A percentile compares a stretch with the other conserved stretches of the same genome.
Evolutionary conservation across 2,888 invertebrate species (phyloP).

Genomic region (Lithodes maja): DNA sequence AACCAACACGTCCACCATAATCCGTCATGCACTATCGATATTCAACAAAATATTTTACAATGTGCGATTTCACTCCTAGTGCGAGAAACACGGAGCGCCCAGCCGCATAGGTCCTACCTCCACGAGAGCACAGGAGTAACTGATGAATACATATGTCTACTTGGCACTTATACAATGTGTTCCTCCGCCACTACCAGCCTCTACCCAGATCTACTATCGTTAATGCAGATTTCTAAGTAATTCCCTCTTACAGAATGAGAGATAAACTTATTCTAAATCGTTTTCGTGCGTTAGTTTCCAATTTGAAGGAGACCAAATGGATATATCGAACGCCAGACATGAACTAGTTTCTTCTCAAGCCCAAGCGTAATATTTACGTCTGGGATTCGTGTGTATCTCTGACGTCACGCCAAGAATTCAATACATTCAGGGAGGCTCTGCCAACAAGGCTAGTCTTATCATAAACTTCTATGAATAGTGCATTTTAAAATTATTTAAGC

Average conservation of each 20-base stretch:
- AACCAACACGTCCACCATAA: constrained; percentile 39
- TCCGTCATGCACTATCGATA: constrained; percentile 32
- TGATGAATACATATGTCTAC: constrained; percentile 38
- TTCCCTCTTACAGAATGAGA: background rate
- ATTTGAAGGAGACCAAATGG: no score
- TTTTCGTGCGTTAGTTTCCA: background rate
- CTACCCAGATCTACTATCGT: background rate
- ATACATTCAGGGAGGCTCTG: constrained; percentile 50
- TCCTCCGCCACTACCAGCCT: constrained; percentile 55
- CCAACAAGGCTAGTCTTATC: constrained; percentile 45
- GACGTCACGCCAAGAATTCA: constrained; percentile 62
- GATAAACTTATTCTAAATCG: background rate
- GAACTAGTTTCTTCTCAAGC: constrained; percentile 38
- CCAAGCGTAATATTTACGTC: constrained; percentile 62
- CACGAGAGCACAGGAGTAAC: constrained; percentile 45
- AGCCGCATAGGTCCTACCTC: constrained; percentile 33
- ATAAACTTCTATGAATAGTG: background rate
- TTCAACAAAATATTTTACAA: background rate
- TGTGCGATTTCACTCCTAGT: background rate
- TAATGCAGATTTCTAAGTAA: background rate
- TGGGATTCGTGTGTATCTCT: constrained; percentile 47
- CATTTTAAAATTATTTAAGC: background rate
- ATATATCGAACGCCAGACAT: constrained; percentile 25
- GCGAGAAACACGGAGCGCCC: background rate
- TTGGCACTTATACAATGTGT: constrained; percentile 30